These are phyloP conservation scores for Myzus persicae DNA, from an alignment of 1,140 invertebrate genomes.

Conservation along the genomic window DNA sequence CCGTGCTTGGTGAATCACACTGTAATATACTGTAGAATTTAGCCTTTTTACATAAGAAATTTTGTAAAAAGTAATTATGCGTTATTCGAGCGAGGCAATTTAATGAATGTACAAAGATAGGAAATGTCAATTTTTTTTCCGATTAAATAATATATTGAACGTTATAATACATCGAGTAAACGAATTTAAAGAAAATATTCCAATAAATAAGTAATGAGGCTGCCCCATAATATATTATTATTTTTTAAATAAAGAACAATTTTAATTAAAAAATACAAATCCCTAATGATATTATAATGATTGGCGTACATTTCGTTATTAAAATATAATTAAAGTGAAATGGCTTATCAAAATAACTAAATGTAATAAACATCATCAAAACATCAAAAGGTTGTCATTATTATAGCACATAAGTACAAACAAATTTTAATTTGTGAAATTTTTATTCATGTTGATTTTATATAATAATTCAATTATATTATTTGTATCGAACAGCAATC, in stretches of 20 bases:
- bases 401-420: no score
- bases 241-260: neutral
- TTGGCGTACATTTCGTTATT: neutral
- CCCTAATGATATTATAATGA: neutral
- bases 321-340: no score
- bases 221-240: neutral
- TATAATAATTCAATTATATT: no score
- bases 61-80: neutral
- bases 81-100: neutral
- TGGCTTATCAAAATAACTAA: neutral
- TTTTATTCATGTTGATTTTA: neutral
- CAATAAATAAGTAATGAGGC: neutral
- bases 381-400: no score
- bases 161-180: neutral
- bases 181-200: neutral
- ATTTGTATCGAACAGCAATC: no score
- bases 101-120: neutral
- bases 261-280: neutral
- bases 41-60: neutral
- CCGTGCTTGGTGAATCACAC: neutral
- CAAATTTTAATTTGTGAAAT: neutral
- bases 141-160: no score
- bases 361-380: neutral
- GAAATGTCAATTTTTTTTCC: neutral
- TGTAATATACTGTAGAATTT: neutral